Evolutionary conservation across 2,888 invertebrate genomes (phyloP).

Genomic region (Diadromus collaris): DNA sequence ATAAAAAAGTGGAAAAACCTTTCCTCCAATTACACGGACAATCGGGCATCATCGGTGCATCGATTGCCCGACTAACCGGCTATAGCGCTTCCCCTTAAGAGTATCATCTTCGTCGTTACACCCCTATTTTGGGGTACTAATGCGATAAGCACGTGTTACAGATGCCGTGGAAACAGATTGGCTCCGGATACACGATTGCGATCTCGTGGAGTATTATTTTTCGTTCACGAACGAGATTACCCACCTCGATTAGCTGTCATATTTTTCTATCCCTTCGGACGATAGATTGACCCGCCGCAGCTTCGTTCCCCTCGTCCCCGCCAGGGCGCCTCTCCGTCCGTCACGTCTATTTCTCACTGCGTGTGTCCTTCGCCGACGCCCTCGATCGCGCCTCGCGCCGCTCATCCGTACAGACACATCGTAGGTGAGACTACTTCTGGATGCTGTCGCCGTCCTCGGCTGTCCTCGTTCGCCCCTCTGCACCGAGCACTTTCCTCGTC

Average conservation of each 20-base stretch:
- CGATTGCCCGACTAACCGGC: conserved; percentile 1
- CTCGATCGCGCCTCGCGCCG: conserved; percentile 26
- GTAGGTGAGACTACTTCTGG: conserved; percentile 24
- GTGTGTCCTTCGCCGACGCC: conserved; percentile 22
- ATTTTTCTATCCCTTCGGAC: conserved; percentile 24
- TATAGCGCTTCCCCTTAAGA: background rate
- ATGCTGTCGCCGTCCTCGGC: conserved; percentile 11
- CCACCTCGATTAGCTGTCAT: conserved; percentile 30
- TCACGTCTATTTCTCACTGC: conserved; percentile 25
- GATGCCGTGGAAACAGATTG: conserved; percentile 5
- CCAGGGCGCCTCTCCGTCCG: conserved; percentile 2
- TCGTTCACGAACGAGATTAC: conserved; percentile 12
- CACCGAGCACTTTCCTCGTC: conserved; percentile 17
- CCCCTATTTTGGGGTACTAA: background rate
- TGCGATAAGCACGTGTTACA: conserved; percentile 6
- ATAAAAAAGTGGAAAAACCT: conserved; percentile 1
- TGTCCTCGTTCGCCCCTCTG: background rate
- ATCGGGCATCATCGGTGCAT: conserved; percentile 25
- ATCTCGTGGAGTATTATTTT: conserved; percentile 18
- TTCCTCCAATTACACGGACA: conserved; percentile 37
- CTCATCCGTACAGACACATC: conserved; percentile 23
- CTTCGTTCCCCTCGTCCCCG: background rate
- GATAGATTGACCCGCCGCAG: background rate
- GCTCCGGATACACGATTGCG: conserved; percentile 5
- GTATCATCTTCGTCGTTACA: conserved; percentile 25